These are phyloP conservation scores for Butorides virescens DNA, from an alignment of 2,113 vertebrate species.

Conservation along the genomic window DNA sequence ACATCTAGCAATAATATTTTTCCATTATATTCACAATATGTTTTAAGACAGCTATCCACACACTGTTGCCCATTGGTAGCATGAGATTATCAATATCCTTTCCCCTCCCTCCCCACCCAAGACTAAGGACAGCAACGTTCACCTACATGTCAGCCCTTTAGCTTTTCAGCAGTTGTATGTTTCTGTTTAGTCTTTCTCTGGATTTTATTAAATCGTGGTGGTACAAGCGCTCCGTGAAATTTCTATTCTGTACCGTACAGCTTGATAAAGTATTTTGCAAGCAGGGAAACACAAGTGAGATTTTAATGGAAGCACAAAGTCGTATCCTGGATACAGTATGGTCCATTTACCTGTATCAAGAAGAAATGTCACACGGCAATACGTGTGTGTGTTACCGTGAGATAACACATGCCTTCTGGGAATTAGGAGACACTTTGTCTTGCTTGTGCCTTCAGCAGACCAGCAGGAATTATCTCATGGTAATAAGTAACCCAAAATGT, in stretches of 20 bases:
- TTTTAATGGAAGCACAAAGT: neutral
- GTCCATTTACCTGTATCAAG: constrained; percentile 32
- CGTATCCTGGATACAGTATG: neutral
- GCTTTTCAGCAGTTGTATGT: neutral
- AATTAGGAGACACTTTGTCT: constrained; percentile 4
- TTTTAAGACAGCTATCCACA: neutral
- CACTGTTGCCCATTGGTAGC: neutral
- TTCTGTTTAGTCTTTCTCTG: neutral
- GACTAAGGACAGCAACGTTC: neutral
- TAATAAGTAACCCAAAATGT: neutral
- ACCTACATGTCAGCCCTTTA: neutral
- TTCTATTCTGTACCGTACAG: neutral
- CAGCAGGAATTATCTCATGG: neutral
- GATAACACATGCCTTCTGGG: neutral
- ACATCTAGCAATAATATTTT: neutral
- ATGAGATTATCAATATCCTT: neutral
- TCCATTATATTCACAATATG: neutral
- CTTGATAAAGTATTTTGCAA: neutral
- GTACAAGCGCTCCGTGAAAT: neutral
- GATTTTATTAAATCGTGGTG: neutral
- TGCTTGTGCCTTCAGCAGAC: neutral
- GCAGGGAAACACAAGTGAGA: neutral
- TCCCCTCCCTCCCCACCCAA: accelerated
- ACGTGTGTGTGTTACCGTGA: neutral
- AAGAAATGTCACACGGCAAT: neutral